Evolutionary conservation across 2,797 vertebrate genomes (phyloP), one percentile per base, ranked within the genome.

Genomic region (Coregonus sp.): DNA sequence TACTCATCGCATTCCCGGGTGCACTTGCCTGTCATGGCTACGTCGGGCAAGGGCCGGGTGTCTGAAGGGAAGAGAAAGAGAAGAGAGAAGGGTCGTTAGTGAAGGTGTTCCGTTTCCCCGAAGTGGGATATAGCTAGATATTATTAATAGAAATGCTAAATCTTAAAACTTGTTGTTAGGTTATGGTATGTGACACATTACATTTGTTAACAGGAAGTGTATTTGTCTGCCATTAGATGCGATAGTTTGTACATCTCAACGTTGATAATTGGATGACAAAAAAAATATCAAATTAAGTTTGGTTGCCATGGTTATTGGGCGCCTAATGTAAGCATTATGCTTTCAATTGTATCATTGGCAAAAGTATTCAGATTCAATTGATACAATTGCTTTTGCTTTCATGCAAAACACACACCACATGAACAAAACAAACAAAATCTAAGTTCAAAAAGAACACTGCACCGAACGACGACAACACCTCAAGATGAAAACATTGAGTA

Each of bases 11-110:
- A 99, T 91, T 99, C 98, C 80, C 97, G 95, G 72, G 98, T 99
- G 90, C 98, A 99, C 89, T 99, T 99, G 86, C 98, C 98, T 77
- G 98, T 99, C 93, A 99, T 96, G 89, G 98, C 97, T 95, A 99
- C 98, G 96, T 99, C 98, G 93, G 98, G 98, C 94, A 99, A 95
- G 89, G 98, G 97, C 91, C 98, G 96, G 92, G 98, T 96, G 95
- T 99, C 98, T 99, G 92, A n/a, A 86, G 80, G 59, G 77, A 81
- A 76, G 81, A 85, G 5, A 88, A 54, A 68, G 29, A 75, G n/a
- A 51, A 0, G 67, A 35, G 85, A 54, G 70, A 16, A 51, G 12
- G 20, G 6, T 35, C 29, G 54, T 80, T 75, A 82, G 63, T 56
- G 18, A 31, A 1, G 18, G 3, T 70, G 50, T n/a, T 84, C 75